These are phyloP conservation scores for Cryptotis parvus DNA, from an alignment of 2,113 vertebrate genomes.

Conservation along the genomic window DNA sequence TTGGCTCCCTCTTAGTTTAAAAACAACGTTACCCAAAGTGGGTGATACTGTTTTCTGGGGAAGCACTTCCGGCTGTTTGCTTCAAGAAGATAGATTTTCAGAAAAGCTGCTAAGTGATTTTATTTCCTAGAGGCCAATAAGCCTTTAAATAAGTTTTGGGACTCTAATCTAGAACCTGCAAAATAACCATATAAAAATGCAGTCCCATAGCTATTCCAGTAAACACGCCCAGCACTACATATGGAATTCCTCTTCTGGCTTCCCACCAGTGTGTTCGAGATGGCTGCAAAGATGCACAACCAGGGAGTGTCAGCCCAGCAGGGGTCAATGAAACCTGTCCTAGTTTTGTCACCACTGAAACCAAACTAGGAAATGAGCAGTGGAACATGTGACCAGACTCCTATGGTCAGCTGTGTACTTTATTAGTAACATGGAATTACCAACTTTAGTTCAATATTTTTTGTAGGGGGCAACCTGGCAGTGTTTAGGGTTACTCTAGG, in stretches of 20 bases:
- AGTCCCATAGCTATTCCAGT: not conserved
- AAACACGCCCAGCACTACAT: fast-evolving
- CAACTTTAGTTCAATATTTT: not conserved
- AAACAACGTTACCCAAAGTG: too few species aligned
- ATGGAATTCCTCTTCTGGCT: not conserved
- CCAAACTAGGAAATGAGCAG: fast-evolving
- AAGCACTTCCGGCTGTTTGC: too few species aligned
- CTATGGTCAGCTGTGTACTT: fast-evolving
- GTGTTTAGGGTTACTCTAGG: too few species aligned
- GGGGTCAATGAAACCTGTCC: fast-evolving
- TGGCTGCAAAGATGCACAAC: fast-evolving
- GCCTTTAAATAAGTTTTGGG: not conserved
- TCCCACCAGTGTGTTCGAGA: not conserved
- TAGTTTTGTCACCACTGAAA: fast-evolving
- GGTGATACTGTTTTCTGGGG: too few species aligned
- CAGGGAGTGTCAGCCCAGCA: fast-evolving
- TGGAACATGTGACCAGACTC: fast-evolving
- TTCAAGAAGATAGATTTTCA: too few species aligned
- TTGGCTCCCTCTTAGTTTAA: too few species aligned
- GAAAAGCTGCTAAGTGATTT: not conserved
- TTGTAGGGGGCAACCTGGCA: not conserved
- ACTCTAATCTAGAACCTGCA: not conserved
- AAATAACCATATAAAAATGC: not conserved
- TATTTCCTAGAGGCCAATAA: not conserved
- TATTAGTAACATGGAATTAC: not conserved